Evolutionary conservation across 2,888 invertebrate species (phyloP), one percentile per base, ranked within the genome.

Genomic region (Belgica antarctica): DNA sequence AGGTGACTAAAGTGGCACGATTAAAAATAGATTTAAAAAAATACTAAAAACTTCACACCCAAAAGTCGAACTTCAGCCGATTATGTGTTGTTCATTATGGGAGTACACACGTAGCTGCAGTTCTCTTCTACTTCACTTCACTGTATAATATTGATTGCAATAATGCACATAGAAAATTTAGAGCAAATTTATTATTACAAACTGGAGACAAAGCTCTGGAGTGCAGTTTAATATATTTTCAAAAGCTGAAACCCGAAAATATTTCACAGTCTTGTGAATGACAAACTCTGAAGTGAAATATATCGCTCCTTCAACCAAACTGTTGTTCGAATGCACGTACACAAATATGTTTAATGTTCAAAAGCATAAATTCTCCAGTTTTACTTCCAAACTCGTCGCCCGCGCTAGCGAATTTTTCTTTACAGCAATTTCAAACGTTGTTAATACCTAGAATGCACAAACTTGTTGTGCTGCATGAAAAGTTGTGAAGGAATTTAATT

Each of bases 331-430:
- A 46, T 47, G 46, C 65, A 65, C 65, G 65, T 65, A 65, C 47
- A 47, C 65, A 65, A 65, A 65, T 65, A 65, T 65, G 65, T 65
- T 65, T 46, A 65, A 46, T 47, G 65, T 27, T 65, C 15, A 22
- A 22, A 34, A 65, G 19, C 65, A 65, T 65, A 65, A 65, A 65
- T 65, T 65, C n/a, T 28, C n/a, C 2, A 59, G 24, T 59, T 52
- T 52, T 8, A 22, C 25, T 36, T 4, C 63, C 22, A n/a, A 10
- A 36, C 47, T 22, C 47, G 12, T 12, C 10, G 5, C 24, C 12
- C n/a, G n/a, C 25, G 25, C 24, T 59, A 59, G 12, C 22, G n/a
- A 52, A 28, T 10, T 62, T 31, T 31, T 62, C 12, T 62, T 62
- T 62, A 4, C 24, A 15, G 8, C 12, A 4, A 12, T 19, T 4